A percentile compares a stretch with the other conserved stretches of the same genome.
Conservation (phyloP, 2,888 invertebrate genomes). For the Vesta saturnalis region DNA sequence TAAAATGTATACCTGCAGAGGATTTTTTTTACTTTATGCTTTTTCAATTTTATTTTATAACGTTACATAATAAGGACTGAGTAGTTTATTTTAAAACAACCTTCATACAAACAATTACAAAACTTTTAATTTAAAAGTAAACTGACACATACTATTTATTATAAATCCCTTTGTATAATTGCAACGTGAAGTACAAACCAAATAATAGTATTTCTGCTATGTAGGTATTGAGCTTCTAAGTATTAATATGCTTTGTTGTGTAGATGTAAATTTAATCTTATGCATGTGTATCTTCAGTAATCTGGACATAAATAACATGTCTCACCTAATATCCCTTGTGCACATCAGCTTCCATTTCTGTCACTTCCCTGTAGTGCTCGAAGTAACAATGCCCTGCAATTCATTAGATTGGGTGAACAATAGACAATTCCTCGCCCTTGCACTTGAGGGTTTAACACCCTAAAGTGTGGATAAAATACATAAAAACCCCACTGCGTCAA, state of each 20-base stretch:
- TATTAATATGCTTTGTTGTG: background rate
- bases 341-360: conserved; percentile 42
- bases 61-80: too few species aligned
- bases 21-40: too few species aligned
- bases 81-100: too few species aligned
- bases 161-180: too few species aligned
- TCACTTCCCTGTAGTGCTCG: conserved; percentile 46
- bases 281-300: background rate
- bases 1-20: too few species aligned
- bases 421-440: conserved; percentile 43
- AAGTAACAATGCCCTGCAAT: conserved; percentile 54
- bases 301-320: conserved; percentile 1
- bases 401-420: conserved; percentile 55
- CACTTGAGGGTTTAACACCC: conserved; percentile 45
- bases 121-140: too few species aligned
- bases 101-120: too few species aligned
- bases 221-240: too few species aligned
- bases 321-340: conserved; percentile 34
- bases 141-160: too few species aligned
- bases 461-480: conserved; percentile 52
- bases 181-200: too few species aligned
- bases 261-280: background rate
- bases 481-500: conserved; percentile 59
- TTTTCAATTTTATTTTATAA: too few species aligned
- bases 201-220: too few species aligned